Evolutionary conservation across 2,888 invertebrate genomes (phyloP), one percentile per base, ranked within the genome.

Genomic region (Ormyrus rosae): DNA sequence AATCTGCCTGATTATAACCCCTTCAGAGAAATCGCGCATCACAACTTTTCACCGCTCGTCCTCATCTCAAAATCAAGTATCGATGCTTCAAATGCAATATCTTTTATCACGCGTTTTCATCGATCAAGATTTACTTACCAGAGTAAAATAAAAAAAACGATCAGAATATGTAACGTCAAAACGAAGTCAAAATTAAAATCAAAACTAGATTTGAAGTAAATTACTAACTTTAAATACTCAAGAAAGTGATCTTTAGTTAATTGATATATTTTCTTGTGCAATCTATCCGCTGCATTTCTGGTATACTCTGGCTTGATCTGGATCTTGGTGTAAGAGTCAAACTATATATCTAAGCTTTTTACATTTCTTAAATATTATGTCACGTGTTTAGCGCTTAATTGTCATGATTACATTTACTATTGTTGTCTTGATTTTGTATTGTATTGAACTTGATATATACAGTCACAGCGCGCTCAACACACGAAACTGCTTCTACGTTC

Each of bases 261-360:
- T 89, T 88, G 89, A 90, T 89, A 87, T 90, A 87, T 90, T 89
- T 90, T 90, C 89, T 88, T 90, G 89, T 91, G 89, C 89, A 90
- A 89, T 90, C 88, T 90, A 87, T 90, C 89, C 86, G 90, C 90
- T 90, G 90, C 90, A 89, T 90, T 90, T 89, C 53, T 82, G 90
- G 90, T 90, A 90, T 88, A 89, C 90, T 90, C 89, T 90, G 90
- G 90, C 90, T 90, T 90, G 89, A 91, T 90, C 90, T 91, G 90
- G 90, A 91, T 87, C 88, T 90, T 89, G 89, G 90, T 90, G 90
- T 90, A 90, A 90, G 90, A 90, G 89, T 90, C 87, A 89, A 84
- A 89, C 87, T 88, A 89, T 89, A 89, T 88, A 87, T 87, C 87
- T 90, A 90, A 89, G 89, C 89, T 90, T 89, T 82, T 86, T 85